These are phyloP conservation scores for Cantharis nigra DNA, from an alignment of 2,888 invertebrate genomes.

Conservation along the genomic window DNA sequence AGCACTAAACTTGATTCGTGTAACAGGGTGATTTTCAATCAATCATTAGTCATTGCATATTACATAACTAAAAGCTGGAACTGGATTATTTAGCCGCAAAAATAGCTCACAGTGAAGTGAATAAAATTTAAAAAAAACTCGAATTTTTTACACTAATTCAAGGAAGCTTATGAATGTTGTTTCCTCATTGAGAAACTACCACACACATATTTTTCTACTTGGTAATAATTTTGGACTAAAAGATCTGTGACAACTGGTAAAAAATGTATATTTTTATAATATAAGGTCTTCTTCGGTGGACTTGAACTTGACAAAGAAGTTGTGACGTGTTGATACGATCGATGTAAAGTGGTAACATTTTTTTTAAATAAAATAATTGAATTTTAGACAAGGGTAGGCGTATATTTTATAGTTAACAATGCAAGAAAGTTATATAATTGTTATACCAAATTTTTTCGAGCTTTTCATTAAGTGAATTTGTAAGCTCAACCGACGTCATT, in stretches of 20 bases:
- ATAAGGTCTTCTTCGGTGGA: background rate
- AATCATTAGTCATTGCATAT: too few relatives aligned
- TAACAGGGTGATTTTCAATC: too few relatives aligned
- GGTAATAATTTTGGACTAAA: background rate
- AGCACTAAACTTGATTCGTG: too few relatives aligned
- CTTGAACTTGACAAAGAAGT: background rate
- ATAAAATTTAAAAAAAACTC: too few relatives aligned
- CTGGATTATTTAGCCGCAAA: too few relatives aligned
- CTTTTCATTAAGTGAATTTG: background rate
- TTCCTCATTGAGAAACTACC: background rate
- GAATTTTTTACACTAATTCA: too few relatives aligned
- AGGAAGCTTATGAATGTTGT: too few relatives aligned
- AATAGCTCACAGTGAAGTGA: too few relatives aligned
- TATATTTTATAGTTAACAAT: background rate
- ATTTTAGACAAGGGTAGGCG: background rate
- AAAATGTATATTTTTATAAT: background rate
- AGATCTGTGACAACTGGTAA: background rate
- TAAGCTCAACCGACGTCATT: background rate
- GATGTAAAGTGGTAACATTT: background rate
- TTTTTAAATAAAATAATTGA: background rate
- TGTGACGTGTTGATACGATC: background rate
- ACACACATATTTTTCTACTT: background rate
- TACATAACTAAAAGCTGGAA: too few relatives aligned
- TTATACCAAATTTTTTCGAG: background rate
- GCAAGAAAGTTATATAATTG: background rate